Evolutionary conservation across 2,888 invertebrate genomes (phyloP).

Genomic region (Orthosia cruda): DNA sequence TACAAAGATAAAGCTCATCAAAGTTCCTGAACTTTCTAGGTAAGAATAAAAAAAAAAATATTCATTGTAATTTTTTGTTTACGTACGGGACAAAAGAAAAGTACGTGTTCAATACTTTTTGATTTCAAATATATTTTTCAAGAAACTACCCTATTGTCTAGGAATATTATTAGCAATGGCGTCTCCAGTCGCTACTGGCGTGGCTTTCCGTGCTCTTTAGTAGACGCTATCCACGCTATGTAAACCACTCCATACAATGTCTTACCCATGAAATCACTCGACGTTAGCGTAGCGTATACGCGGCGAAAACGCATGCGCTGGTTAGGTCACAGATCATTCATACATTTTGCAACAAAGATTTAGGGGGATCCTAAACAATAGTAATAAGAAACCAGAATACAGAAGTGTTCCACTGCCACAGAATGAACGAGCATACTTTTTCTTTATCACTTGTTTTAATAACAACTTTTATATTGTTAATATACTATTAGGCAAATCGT

Average conservation of each 20-base stretch:
- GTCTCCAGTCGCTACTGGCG: no score
- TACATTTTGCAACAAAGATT: background rate
- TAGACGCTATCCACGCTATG: background rate
- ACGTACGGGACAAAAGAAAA: no score
- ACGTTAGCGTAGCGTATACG: background rate
- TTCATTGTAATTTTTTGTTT: no score
- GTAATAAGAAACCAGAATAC: constrained; percentile 42
- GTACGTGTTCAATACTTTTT: no score
- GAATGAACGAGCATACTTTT: constrained; percentile 50
- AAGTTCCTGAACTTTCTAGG: no score
- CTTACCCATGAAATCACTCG: background rate
- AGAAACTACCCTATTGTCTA: no score
- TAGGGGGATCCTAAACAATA: background rate
- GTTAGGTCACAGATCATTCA: background rate
- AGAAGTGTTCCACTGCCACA: constrained; percentile 49
- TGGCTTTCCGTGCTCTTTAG: no score
- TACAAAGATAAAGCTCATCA: no score
- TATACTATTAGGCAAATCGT: background rate
- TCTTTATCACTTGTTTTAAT: constrained; percentile 20
- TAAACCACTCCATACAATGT: background rate
- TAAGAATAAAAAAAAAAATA: no score
- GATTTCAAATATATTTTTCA: no score
- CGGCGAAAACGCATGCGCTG: background rate
- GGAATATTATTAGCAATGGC: no score
- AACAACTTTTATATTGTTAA: constrained; percentile 4